A percentile compares a stretch with the other conserved stretches of the same genome.
Conservation (phyloP, 2,797 vertebrate species). For the Coluber constrictor region DNA sequence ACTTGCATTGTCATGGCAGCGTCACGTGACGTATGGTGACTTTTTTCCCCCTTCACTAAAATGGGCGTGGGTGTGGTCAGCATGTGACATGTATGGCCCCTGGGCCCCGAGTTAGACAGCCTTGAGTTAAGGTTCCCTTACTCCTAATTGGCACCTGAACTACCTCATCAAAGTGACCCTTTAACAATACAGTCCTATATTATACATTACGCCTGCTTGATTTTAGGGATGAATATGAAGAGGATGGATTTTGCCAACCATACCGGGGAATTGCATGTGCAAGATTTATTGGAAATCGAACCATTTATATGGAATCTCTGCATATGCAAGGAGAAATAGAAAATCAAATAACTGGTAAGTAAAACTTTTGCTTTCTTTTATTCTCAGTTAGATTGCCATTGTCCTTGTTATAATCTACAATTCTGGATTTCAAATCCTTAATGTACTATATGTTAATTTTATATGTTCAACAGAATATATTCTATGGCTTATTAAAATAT, state of each 20-base stretch:
- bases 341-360: slow-evolving; percentile 95
- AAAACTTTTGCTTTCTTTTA: background rate
- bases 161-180: background rate
- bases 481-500: background rate
- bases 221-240: slow-evolving; percentile 87
- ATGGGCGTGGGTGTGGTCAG: too few relatives aligned
- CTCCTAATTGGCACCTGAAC: background rate
- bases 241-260: slow-evolving; percentile 96
- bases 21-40: too few relatives aligned
- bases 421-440: background rate
- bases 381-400: background rate
- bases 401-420: background rate
- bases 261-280: slow-evolving; percentile 97
- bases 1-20: too few relatives aligned
- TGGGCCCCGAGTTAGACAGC: too few relatives aligned
- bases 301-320: slow-evolving; percentile 94
- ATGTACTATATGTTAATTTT: background rate
- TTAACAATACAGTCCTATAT: background rate
- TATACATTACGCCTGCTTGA: slow-evolving; percentile 22
- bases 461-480: background rate
- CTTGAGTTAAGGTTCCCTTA: background rate
- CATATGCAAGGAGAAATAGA: slow-evolving; percentile 99
- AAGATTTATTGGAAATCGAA: slow-evolving; percentile 94
- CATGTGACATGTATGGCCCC: accelerated
- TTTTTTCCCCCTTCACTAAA: too few relatives aligned